Percentiles rank a stretch among this genome's conserved stretches.
Conservation (phyloP, 2,797 vertebrate genomes). For the Sebastes diaconus region DNA sequence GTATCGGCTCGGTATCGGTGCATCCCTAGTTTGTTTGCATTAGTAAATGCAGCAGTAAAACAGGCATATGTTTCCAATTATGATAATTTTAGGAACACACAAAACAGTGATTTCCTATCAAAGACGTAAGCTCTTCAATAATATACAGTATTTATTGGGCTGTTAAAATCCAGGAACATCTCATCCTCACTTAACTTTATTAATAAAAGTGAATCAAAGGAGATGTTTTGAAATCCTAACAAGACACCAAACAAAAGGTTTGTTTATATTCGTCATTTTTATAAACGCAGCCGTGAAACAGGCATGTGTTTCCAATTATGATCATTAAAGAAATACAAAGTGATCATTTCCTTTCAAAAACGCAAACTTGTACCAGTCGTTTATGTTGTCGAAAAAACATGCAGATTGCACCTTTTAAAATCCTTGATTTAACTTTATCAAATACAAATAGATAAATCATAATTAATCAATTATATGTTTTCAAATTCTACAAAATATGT, state of each 20-base stretch:
- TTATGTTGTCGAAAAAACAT: neutral
- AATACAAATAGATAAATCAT: neutral
- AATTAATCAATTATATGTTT: constrained; percentile 25
- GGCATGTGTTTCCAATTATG: neutral
- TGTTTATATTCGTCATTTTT: neutral
- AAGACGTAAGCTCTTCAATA: neutral
- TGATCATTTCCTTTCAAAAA: neutral
- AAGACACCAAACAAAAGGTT: neutral
- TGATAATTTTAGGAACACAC: neutral
- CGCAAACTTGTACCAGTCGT: neutral
- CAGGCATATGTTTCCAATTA: neutral
- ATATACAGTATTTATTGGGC: neutral
- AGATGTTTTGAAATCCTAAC: constrained; percentile 30
- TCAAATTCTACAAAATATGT: constrained; percentile 13
- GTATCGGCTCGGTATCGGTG: too few species aligned
- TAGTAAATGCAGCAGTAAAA: neutral
- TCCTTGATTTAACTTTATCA: neutral
- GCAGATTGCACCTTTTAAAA: neutral
- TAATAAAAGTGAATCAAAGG: constrained; percentile 26
- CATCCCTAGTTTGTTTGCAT: neutral
- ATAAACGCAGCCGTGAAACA: neutral
- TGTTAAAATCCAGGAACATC: neutral
- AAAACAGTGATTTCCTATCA: neutral
- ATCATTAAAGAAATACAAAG: neutral
- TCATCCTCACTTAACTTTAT: neutral